Conservation (phyloP, 2,888 invertebrate species). For the Branchellion lobata region DNA sequence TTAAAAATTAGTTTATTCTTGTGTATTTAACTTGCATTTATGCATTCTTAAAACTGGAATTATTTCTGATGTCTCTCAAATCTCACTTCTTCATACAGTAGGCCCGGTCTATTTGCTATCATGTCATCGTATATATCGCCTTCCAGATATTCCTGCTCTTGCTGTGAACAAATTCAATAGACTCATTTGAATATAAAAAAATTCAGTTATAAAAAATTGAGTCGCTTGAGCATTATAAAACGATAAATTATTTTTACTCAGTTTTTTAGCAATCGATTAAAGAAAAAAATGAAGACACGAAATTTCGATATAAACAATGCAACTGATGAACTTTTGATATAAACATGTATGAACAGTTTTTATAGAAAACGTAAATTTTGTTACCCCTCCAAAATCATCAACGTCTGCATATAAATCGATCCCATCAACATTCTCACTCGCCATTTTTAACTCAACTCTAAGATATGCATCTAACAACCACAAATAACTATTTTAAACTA, state of each 20-base stretch:
- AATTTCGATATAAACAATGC: too few species aligned
- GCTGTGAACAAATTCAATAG: neutral
- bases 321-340: too few species aligned
- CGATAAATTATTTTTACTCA: too few species aligned
- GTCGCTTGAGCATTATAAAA: too few species aligned
- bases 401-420: slow-evolving; percentile 52
- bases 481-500: neutral
- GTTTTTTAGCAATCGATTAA: too few species aligned
- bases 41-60: neutral
- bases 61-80: neutral
- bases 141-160: slow-evolving; percentile 49
- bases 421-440: slow-evolving; percentile 47
- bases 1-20: too few species aligned
- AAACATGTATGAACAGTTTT: too few species aligned
- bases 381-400: slow-evolving; percentile 51
- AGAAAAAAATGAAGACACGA: too few species aligned
- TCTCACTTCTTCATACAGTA: slow-evolving; percentile 44
- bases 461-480: neutral
- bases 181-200: neutral
- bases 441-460: slow-evolving; percentile 45
- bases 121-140: slow-evolving; percentile 52
- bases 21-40: too few species aligned
- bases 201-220: too few species aligned
- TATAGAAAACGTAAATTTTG: too few species aligned
- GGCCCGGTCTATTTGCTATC: slow-evolving; percentile 47